These are phyloP conservation scores for Nerophis lumbriciformis DNA, from an alignment of 2,113 vertebrate genomes.

Conservation along the genomic window DNA sequence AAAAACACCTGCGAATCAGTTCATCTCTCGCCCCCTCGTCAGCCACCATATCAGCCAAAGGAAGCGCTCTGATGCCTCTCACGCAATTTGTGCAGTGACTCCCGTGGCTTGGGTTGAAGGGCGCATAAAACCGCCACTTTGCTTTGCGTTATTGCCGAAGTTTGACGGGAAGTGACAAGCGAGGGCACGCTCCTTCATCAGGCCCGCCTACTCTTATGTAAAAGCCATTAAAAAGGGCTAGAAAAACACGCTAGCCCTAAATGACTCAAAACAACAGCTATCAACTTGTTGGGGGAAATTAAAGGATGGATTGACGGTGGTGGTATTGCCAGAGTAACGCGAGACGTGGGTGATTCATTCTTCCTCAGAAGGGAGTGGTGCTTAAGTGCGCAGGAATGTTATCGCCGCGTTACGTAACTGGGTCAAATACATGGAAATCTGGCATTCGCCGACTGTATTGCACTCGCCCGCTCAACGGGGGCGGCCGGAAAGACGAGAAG, in stretches of 20 bases:
- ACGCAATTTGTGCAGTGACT: constrained; percentile 2
- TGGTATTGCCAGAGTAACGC: background rate
- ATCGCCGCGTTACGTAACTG: background rate
- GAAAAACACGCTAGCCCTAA: background rate
- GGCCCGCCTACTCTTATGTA: background rate
- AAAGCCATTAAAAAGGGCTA: no score
- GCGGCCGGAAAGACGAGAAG: no score
- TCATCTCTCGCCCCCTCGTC: constrained; percentile 22
- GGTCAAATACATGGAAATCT: background rate
- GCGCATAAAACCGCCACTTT: background rate
- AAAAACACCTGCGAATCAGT: constrained; percentile 48
- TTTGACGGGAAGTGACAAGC: constrained; percentile 15
- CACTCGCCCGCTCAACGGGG: no score
- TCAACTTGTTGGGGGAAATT: constrained; percentile 10
- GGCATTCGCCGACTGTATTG: no score
- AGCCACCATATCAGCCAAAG: constrained; percentile 10
- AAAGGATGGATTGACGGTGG: background rate
- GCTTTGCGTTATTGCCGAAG: background rate
- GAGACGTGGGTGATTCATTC: background rate
- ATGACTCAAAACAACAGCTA: background rate
- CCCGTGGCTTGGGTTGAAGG: background rate
- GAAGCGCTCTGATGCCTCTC: constrained; percentile 17
- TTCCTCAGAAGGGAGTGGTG: background rate
- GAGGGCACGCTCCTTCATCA: background rate
- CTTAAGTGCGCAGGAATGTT: background rate